Base-by-base conservation (phyloP, 2,113 vertebrate genomes). In the Potamarius usumacintae region DNA sequence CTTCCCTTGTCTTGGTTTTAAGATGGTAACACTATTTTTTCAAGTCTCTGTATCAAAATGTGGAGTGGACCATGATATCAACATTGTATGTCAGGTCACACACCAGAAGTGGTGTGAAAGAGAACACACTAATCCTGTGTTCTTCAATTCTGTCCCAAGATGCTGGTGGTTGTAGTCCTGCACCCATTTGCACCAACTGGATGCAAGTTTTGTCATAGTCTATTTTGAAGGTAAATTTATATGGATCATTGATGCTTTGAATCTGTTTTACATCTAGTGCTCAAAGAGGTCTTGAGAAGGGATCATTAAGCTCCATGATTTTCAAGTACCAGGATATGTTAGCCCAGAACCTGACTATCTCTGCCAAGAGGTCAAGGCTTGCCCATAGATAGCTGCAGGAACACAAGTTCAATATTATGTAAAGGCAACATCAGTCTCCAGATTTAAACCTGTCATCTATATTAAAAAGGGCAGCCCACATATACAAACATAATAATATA, bases 21-120 rank as follows among this genome's bases (percentile, higher is more conserved):
- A 65, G 79, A 55, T 25, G 77, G 86, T 83, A 88, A 87, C 76
- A 62, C 48, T n/a, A 53, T 42, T 83, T 87, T 88, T 88, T 89
- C 63, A 85, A 86, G 10, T 48, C 57, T 10, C 7, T 25, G 20
- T 63, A 8, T 82, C 69, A 87, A 87, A 90, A 91, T 91, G 79
- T 76, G 85, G 69, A 55, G 52, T 76, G 81, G 87, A 60, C 84
- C 63, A 83, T 90, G 86, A 58, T 17, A 58, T 58, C 62, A 63
- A 87, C 85, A 90, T 90, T 83, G 81, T 65, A 7, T 25, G 22
- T 22, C 2, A 63, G 22, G 62, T 0, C 22, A 25, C 20, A 62
- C 20, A 62, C 60, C 60, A 63, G 7, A 63, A 63, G 60, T 25
- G 25, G 60, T 63, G 20, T 25, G 60, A 63, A 22, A 9, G 7